phyloP scores from a whole-genome alignment of 2,113 vertebrate genomes.

The Sinocyclocheilus anophthalmus region DNA sequence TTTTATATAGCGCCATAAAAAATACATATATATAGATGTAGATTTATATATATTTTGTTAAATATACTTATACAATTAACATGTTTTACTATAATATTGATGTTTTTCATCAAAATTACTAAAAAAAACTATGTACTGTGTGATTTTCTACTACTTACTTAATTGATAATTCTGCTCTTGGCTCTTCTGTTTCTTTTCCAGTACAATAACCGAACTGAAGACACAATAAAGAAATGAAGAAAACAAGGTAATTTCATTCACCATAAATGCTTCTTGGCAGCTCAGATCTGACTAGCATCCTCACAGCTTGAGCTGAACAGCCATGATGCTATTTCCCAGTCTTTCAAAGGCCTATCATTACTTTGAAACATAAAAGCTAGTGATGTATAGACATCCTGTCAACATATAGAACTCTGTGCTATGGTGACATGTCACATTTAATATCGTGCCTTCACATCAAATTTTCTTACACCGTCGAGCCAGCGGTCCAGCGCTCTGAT shows the following conservation, averaged over 20 bases:
- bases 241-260: not conserved
- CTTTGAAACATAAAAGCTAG: constrained; percentile 48
- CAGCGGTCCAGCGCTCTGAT: not conserved
- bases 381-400: constrained; percentile 48
- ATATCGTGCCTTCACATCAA: constrained; percentile 51
- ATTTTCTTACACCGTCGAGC: not conserved
- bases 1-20: too few species aligned
- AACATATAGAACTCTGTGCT: constrained; percentile 42
- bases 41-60: too few species aligned
- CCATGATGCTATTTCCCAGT: constrained; percentile 9
- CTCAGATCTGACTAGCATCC: not conserved
- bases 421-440: constrained; percentile 48
- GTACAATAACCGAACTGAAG: too few species aligned
- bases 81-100: too few species aligned
- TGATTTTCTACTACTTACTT: too few species aligned
- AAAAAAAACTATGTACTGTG: too few species aligned
- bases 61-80: too few species aligned
- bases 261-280: not conserved
- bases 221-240: too few species aligned
- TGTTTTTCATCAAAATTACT: too few species aligned
- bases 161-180: too few species aligned
- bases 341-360: constrained; percentile 31
- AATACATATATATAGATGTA: too few species aligned
- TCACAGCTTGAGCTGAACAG: constrained; percentile 13
- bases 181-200: too few species aligned